Conservation (phyloP, 2,797 vertebrate genomes). For the Discoglossus pictus region DNA sequence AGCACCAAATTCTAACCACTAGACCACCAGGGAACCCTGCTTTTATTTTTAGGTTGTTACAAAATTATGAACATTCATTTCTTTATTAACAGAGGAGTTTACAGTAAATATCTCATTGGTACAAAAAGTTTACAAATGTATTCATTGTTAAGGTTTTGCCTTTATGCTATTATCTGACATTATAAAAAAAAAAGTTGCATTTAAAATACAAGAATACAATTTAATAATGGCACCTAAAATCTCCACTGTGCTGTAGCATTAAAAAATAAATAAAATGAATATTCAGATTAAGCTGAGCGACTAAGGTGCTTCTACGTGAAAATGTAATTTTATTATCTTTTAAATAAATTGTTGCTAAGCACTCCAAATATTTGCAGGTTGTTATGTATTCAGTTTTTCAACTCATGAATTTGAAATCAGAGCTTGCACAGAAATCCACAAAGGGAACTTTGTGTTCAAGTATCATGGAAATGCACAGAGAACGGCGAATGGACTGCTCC, state of each 20-base stretch:
- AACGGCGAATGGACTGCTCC: conserved; percentile 18
- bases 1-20: no score
- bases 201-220: conserved; percentile 16
- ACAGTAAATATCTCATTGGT: no score
- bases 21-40: no score
- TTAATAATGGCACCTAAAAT: no score
- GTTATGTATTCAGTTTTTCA: conserved; percentile 28
- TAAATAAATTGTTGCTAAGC: conserved; percentile 58
- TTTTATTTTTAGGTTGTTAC: no score
- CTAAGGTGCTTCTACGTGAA: conserved; percentile 12
- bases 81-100: no score
- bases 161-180: no score
- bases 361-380: conserved; percentile 57
- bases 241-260: no score
- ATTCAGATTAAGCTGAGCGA: conserved; percentile 13
- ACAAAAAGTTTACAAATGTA: no score
- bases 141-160: no score
- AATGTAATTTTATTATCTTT: conserved; percentile 41
- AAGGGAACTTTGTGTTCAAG: background rate
- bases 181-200: conserved; percentile 1
- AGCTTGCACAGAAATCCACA: background rate
- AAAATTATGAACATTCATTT: no score
- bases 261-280: no score
- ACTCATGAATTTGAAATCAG: conserved; percentile 24
- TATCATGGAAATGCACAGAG: conserved; percentile 13